These are phyloP conservation scores for Gryon sp. DNA, from an alignment of 1,140 invertebrate species.

Conservation along the genomic window DNA sequence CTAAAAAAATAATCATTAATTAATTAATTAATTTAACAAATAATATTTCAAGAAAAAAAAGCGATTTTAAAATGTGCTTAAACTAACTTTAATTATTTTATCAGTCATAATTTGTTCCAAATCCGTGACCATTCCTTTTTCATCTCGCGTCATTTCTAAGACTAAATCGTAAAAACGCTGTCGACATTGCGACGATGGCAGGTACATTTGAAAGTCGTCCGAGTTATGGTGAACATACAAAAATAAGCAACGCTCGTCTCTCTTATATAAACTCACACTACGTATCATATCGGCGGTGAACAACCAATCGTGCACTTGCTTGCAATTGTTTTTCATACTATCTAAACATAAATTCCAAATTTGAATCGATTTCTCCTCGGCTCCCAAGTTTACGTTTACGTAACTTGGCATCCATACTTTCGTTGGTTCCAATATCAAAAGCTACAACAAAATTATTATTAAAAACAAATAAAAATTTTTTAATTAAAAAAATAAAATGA, in stretches of 20 bases:
- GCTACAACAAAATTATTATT: conserved; percentile 77
- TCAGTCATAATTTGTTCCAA: conserved; percentile 86
- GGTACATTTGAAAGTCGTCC: conserved; percentile 99
- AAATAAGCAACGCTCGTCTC: conserved; percentile 97
- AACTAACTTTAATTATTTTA: conserved; percentile 85
- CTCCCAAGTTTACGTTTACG: conserved; percentile 95
- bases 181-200: conserved; percentile 91
- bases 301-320: conserved; percentile 95
- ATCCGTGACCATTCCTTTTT: conserved; percentile 91
- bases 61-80: not conserved
- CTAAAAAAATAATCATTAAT: conserved; percentile 80
- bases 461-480: conserved; percentile 3
- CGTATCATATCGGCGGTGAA: conserved; percentile 95
- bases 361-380: conserved; percentile 93
- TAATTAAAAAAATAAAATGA: not conserved
- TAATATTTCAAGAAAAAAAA: conserved; percentile 9
- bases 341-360: conserved; percentile 92
- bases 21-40: conserved; percentile 52
- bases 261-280: conserved; percentile 96
- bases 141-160: conserved; percentile 90
- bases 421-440: conserved; percentile 94
- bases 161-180: conserved; percentile 90
- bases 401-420: conserved; percentile 97
- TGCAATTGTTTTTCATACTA: conserved; percentile 86
- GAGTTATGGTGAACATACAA: conserved; percentile 99